phyloP scores from a whole-genome alignment of 2,888 invertebrate species.

The Gnatocerus cornutus region DNA sequence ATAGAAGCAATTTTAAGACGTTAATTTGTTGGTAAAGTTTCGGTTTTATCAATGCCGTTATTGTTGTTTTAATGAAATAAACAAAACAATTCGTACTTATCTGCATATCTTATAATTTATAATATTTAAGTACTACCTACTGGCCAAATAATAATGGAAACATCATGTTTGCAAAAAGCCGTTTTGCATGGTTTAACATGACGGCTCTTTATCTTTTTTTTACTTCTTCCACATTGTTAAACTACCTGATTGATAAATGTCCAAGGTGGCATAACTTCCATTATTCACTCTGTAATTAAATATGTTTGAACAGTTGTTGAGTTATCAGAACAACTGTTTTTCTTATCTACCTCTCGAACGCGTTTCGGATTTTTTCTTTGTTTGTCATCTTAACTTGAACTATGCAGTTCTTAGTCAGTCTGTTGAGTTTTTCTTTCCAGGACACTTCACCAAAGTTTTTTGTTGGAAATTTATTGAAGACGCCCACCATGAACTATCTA shows the following conservation, averaged over 20 bases:
- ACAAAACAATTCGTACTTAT: too few relatives aligned
- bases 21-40: too few relatives aligned
- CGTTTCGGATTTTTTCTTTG: slow-evolving; percentile 22
- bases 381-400: slow-evolving; percentile 21
- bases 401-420: background rate
- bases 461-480: slow-evolving; percentile 9
- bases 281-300: slow-evolving; percentile 28
- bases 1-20: too few relatives aligned
- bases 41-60: too few relatives aligned
- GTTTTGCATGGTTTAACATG: too few relatives aligned
- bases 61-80: too few relatives aligned
- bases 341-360: slow-evolving; percentile 26
- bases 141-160: too few relatives aligned
- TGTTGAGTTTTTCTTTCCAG: slow-evolving; percentile 5
- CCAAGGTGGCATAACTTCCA: background rate
- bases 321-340: slow-evolving; percentile 24
- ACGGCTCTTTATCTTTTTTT: too few relatives aligned
- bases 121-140: too few relatives aligned
- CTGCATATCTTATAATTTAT: too few relatives aligned
- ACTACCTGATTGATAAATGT: slow-evolving; percentile 9
- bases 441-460: slow-evolving; percentile 11
- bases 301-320: slow-evolving; percentile 28
- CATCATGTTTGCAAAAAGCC: too few relatives aligned
- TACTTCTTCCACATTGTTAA: background rate
- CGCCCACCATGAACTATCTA: slow-evolving; percentile 47